These are phyloP conservation scores for Merops nubicus DNA, from an alignment of 2,113 vertebrate species.

Conservation along the genomic window DNA sequence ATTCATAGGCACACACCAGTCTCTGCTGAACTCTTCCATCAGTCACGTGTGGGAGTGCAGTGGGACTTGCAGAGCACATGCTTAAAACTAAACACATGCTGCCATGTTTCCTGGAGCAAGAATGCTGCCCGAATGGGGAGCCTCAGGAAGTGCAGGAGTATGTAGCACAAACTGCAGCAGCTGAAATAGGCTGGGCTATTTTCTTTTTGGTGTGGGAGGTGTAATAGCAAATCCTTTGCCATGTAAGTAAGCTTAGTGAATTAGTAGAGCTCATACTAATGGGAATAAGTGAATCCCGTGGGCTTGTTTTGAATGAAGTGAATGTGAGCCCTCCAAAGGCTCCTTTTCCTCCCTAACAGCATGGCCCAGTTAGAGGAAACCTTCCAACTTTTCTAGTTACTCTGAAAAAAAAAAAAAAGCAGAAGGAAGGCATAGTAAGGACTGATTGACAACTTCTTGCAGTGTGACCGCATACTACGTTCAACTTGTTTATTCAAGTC, in stretches of 20 bases:
- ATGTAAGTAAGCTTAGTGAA: neutral
- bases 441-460: neutral
- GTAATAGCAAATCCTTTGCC: neutral
- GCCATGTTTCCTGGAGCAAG: neutral
- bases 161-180: neutral
- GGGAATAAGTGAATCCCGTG: neutral
- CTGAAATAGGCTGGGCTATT: neutral
- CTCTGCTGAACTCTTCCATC: neutral
- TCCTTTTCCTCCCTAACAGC: neutral
- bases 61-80: neutral
- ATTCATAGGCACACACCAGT: neutral
- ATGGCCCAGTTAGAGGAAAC: neutral
- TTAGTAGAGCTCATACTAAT: neutral
- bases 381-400: neutral
- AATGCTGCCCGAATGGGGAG: neutral
- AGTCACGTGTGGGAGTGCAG: neutral
- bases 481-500: neutral
- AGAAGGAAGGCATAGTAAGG: neutral
- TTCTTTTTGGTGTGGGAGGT: neutral
- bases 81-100: neutral
- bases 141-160: neutral
- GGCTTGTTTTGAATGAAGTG: neutral
- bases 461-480: neutral
- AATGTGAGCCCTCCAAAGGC: neutral
- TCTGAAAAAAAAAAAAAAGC: neutral